These are phyloP conservation scores for Aelia acuminata DNA, from an alignment of 2,888 invertebrate species.

Conservation along the genomic window DNA sequence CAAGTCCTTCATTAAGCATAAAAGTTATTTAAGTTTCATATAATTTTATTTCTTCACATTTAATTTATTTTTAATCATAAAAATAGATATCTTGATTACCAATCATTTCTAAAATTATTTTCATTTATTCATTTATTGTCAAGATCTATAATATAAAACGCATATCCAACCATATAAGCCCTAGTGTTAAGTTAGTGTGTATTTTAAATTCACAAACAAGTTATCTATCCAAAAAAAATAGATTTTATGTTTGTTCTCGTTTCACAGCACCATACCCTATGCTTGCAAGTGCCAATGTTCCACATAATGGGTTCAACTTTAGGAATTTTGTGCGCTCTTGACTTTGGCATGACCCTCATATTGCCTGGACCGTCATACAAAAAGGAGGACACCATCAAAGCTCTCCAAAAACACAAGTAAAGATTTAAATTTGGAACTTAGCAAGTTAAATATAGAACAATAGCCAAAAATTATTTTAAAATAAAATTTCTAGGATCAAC, in stretches of 20 bases:
- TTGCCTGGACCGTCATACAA: constrained; percentile 76
- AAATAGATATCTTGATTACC: not conserved
- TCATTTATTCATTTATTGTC: not conserved
- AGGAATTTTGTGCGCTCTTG: constrained; percentile 74
- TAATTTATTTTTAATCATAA: not conserved
- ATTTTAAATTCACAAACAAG: not conserved
- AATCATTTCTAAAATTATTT: not conserved
- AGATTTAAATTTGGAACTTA: not conserved
- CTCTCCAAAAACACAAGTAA: constrained; percentile 78
- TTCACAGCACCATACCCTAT: constrained; percentile 67
- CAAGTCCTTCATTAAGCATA: too few species aligned
- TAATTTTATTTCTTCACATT: too few species aligned
- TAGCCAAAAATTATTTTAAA: too few species aligned
- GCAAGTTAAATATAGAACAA: not conserved
- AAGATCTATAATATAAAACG: not conserved
- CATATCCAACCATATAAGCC: not conserved
- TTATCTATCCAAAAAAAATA: too few species aligned
- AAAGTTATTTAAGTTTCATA: too few species aligned
- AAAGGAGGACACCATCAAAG: constrained; percentile 75
- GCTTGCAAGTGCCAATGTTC: constrained; percentile 81
- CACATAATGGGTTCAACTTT: constrained; percentile 85
- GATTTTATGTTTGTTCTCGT: not conserved
- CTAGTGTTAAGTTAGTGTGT: not conserved
- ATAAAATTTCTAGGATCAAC: too few species aligned
- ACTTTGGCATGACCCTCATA: constrained; percentile 76